Evolutionary conservation across 2,888 invertebrate species (phyloP), one percentile per base, ranked within the genome.

Genomic region (Megastigmus dorsalis): DNA sequence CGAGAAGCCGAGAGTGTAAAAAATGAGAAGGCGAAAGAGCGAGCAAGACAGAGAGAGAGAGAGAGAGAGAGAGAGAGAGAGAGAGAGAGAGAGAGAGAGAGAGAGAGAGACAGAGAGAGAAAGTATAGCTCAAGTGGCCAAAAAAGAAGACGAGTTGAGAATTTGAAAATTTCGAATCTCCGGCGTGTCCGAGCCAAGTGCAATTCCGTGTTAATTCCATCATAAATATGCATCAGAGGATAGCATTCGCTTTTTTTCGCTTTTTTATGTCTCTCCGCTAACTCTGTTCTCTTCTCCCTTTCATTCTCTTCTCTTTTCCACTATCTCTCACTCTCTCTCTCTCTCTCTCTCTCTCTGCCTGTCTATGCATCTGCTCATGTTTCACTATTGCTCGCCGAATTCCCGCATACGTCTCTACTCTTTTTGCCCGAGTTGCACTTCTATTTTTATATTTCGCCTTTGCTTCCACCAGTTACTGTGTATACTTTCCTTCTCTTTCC

Each of bases 171-270:
- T 41, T 62, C 54, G 59, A 70, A 57, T 71, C 50, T 23, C 62
- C 54, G 36, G 13, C 15, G 30, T 28, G 55, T 68, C 57, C 55
- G 55, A 41, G 63, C 41, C 55, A 59, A 74, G 74, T 74, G 68
- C 57, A 62, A 54, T 71, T 15, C 55, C 54, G 55, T 66, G 70
- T 75, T 71, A 75, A 75, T 75, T 71, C 67, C 10, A 23, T 62
- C 62, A 75, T 75, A 75, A 75, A 75, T 75, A 75, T 75, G 71
- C 71, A 75, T 65, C 63, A 65, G 50, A 18, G 26, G 52, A 66
- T 65, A 55, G 41, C 50, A 28, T 63, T 59, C 23, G 60, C 50
- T 66, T 43, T 75, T 59, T 67, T 36, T 74, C 36, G 50, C 57
- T 33, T 15, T 62, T 13, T 43, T 5, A 10, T 28, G 63, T 36